phyloP scores from a whole-genome alignment of 2,797 vertebrate genomes.

The Rhabdophis nuchalis region DNA sequence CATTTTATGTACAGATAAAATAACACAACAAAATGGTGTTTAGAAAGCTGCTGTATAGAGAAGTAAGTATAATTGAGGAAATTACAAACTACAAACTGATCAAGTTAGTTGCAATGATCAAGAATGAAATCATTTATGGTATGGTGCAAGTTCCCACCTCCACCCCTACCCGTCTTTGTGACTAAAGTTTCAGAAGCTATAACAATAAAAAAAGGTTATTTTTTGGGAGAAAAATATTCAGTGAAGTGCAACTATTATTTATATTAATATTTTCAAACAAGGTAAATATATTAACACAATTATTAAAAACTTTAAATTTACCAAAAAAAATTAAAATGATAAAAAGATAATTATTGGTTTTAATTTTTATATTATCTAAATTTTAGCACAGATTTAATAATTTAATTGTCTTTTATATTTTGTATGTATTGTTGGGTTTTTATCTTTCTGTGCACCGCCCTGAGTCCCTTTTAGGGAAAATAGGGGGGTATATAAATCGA shows the following conservation, averaged over 20 bases:
- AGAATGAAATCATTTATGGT: neutral
- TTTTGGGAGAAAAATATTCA: neutral
- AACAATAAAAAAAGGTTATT: neutral
- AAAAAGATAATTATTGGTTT: too few relatives aligned
- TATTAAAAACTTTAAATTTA: neutral
- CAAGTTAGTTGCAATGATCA: neutral
- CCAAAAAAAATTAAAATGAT: neutral
- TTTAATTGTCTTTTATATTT: too few relatives aligned
- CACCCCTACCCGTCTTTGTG: too few relatives aligned
- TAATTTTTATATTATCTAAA: too few relatives aligned
- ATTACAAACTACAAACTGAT: neutral
- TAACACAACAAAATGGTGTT: neutral
- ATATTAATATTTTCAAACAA: neutral
- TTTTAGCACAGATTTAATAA: too few relatives aligned
- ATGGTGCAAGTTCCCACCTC: neutral
- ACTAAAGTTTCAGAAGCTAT: neutral
- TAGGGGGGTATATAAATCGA: too few relatives aligned
- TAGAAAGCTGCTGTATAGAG: neutral
- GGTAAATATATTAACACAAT: neutral
- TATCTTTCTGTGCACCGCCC: too few relatives aligned
- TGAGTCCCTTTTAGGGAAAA: too few relatives aligned
- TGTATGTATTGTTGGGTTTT: too few relatives aligned
- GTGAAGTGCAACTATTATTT: neutral
- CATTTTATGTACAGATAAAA: neutral
- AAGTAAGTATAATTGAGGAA: neutral